Evolutionary conservation across 2,888 invertebrate genomes (phyloP), one percentile per base, ranked within the genome.

Genomic region (Parnassius apollo): DNA sequence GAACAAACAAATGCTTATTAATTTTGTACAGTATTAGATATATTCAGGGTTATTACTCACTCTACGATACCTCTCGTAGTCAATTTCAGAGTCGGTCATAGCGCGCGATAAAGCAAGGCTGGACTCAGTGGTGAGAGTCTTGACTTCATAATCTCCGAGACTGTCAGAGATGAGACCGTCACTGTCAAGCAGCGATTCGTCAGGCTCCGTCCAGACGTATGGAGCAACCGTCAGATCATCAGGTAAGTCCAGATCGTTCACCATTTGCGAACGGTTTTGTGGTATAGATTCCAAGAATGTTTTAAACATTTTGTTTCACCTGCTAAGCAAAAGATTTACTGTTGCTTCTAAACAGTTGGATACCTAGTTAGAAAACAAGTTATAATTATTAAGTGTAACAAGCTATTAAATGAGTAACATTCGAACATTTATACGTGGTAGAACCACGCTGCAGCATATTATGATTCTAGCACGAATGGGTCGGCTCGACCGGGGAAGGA

Each of bases 81-180:
- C 91, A 1, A 90, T 88, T 49, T 91, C 91, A 0, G 90, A 88
- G 49, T 88, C 90, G 0, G 90, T 90, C 84, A 91, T 80, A 3
- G 90, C 91, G 22, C 90, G 76, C 0, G 89, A 89, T 52, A 91
- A 66, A 0, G 88, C 73, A 13, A 88, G 65, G 50, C 86, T 88
- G 1, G 88, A 86, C 55, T 78, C 85, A 0, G 88, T 85, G 57
- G 82, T 85, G 45, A 75, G 56, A 0, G 80, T 77, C 4, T 67
- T 71, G 2, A 69, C 69, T 0, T 81, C 81, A 8, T 68, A 68
- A 9, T 82, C 82, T 0, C 76, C 78, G 13, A 73, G 54, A 51
- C 72, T 76, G n/a, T 69, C 71, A 0, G 78, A 76, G 10, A 77
- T 65, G 2, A 75, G 61, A 66, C 82, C 85, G 54, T 81, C 84